These are phyloP conservation scores for Cryptotermes secundus DNA, from an alignment of 1,140 invertebrate species.

Conservation along the genomic window DNA sequence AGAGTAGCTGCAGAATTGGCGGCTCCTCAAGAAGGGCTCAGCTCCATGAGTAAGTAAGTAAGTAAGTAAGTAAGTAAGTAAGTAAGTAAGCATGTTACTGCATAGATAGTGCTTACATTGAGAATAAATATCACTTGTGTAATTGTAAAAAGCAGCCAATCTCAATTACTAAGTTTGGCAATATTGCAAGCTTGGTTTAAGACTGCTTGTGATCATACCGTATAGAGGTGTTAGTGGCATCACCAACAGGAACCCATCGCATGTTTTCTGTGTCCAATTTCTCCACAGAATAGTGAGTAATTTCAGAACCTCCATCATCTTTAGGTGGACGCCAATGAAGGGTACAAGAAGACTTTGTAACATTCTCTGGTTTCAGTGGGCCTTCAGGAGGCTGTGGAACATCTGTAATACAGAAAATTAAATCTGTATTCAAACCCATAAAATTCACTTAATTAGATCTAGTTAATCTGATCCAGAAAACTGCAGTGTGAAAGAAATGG, in stretches of 20 bases:
- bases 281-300: slow-evolving; percentile 88
- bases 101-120: background rate
- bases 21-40: too few species aligned
- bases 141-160: too few species aligned
- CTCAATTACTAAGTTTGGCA: too few species aligned
- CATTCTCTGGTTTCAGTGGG: slow-evolving; percentile 75
- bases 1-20: too few species aligned
- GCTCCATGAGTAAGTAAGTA: too few species aligned
- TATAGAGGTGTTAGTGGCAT: slow-evolving; percentile 63
- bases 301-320: slow-evolving; percentile 90
- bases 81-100: too few species aligned
- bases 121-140: background rate
- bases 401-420: slow-evolving; percentile 48
- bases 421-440: too few species aligned
- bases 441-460: too few species aligned
- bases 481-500: too few species aligned
- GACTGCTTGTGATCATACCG: slow-evolving; percentile 38
- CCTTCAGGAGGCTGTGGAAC: slow-evolving; percentile 86
- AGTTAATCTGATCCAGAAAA: too few species aligned
- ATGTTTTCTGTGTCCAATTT: slow-evolving; percentile 93
- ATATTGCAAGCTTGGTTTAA: background rate
- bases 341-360: slow-evolving; percentile 80
- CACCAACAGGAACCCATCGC: slow-evolving; percentile 89
- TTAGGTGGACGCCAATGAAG: slow-evolving; percentile 86
- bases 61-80: too few species aligned